Base-by-base conservation (phyloP, 2,113 vertebrate species). In the Labeo rohita region DNA sequence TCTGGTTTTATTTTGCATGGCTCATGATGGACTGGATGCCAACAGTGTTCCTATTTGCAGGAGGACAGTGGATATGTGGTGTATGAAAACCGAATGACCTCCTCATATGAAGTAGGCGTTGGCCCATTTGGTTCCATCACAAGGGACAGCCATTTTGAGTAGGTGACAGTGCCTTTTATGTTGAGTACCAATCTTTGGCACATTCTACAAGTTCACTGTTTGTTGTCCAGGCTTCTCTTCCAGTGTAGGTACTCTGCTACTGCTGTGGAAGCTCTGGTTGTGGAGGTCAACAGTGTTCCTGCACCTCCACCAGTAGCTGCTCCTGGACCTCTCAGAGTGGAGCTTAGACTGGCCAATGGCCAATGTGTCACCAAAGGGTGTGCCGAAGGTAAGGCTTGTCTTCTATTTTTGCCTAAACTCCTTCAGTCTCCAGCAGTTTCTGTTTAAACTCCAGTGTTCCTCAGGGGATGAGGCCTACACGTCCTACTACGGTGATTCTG, bases 291-390 rank as follows among this genome's bases (percentile, higher is more conserved):
- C 3, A 3, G 56, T 1, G n/a, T 94, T 87, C 92, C 93, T 65
- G 84, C 93, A 3, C 94, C 94, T 2, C 6, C 75, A 80, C 70
- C 94, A 0, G 92, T 94, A 0, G 91, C 92, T 72, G 93, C 90
- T 56, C 28, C 49, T 15, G 95, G 94, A 73, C 89, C 84, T 16
- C 89, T 95, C 34, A 89, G 92, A 45, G 90, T 95, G 75, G 92
- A 92, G 77, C 92, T 95, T 36, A 85, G 89, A 73, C 89, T 95
- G 9, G 94, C 87, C 43, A 95, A 88, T 3, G 94, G 94, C 21
- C 83, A 90, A 36, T 94, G 94, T 56, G 23, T n/a, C 73, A 47
- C 89, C 11, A 92, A 93, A 79, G 93, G 93, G 4, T 95, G 94
- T 82, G 59, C 85, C 0, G 89, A 89, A 23, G 93, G 92, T 91